phyloP scores from a whole-genome alignment of 37 sponge, comb jelly and placozoan genomes.

The Spongia lamella region DNA sequence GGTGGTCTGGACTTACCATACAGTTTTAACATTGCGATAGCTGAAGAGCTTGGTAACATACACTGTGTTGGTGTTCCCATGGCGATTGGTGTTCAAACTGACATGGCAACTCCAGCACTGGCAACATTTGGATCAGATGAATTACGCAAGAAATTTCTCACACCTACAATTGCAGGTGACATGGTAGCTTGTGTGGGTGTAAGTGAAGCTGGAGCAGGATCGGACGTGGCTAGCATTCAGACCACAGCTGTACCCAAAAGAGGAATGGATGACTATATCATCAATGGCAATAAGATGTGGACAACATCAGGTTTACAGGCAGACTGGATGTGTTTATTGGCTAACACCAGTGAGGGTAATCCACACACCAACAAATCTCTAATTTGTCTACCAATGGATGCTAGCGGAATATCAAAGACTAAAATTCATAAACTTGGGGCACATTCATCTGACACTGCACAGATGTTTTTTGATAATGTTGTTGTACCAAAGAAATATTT shows the following conservation, averaged over 20 bases:
- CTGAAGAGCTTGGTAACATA: constrained; percentile 84
- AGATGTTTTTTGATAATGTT: constrained; percentile 90
- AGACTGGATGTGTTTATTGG: constrained; percentile 97
- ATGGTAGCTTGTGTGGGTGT: constrained; percentile 86
- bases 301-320: constrained; percentile 87
- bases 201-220: constrained; percentile 89
- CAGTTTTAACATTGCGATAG: constrained; percentile 82
- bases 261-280: constrained; percentile 83
- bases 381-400: constrained; percentile 91
- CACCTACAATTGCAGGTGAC: constrained; percentile 87
- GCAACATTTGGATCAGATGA: constrained; percentile 81
- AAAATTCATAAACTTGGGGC: constrained; percentile 68
- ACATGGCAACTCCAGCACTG: constrained; percentile 91
- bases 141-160: constrained; percentile 77
- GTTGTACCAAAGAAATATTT: constrained; percentile 75
- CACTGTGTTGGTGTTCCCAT: constrained; percentile 77
- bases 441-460: constrained; percentile 84
- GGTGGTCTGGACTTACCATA: constrained; percentile 89
- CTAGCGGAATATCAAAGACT: constrained; percentile 61
- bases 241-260: constrained; percentile 80
- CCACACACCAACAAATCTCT: constrained; percentile 88
- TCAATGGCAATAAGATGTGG: constrained; percentile 98
- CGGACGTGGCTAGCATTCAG: constrained; percentile 92
- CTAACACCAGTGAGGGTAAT: constrained; percentile 80
- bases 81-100: constrained; percentile 95